A percentile compares a stretch with the other conserved stretches of the same genome.
These are phyloP conservation scores for Nycticryphes semicollaris DNA, from an alignment of 2,113 vertebrate genomes.

Conservation along the genomic window DNA sequence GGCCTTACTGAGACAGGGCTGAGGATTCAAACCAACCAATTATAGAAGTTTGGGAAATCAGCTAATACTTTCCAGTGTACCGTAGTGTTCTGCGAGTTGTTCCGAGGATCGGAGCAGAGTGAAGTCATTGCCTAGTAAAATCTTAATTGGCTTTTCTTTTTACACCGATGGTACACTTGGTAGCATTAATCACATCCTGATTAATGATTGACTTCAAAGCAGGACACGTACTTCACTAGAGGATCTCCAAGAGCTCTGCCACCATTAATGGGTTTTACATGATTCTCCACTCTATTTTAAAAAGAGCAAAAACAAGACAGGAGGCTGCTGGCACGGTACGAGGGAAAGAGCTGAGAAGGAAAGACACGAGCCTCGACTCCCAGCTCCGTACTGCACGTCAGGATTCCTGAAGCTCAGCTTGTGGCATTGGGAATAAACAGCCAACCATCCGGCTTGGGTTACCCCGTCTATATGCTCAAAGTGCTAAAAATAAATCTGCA, in stretches of 20 bases:
- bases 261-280: neutral
- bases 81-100: neutral
- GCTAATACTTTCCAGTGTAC: neutral
- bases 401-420: neutral
- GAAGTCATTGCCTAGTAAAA: neutral
- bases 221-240: neutral
- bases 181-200: constrained; percentile 1
- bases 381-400: neutral
- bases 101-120: neutral
- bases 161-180: neutral
- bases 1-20: neutral
- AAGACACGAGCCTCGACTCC: neutral
- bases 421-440: neutral
- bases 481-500: constrained; percentile 81
- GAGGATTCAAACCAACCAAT: neutral
- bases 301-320: neutral
- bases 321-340: accelerated
- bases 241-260: neutral
- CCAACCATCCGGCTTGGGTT: neutral
- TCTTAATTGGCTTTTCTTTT: neutral
- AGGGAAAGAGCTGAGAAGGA: neutral
- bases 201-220: neutral
- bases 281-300: neutral
- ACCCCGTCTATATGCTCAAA: neutral
- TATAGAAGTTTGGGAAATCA: neutral